These are phyloP conservation scores for Nyctereutes procyonoides DNA, from an alignment of 2,113 vertebrate genomes.

Conservation along the genomic window DNA sequence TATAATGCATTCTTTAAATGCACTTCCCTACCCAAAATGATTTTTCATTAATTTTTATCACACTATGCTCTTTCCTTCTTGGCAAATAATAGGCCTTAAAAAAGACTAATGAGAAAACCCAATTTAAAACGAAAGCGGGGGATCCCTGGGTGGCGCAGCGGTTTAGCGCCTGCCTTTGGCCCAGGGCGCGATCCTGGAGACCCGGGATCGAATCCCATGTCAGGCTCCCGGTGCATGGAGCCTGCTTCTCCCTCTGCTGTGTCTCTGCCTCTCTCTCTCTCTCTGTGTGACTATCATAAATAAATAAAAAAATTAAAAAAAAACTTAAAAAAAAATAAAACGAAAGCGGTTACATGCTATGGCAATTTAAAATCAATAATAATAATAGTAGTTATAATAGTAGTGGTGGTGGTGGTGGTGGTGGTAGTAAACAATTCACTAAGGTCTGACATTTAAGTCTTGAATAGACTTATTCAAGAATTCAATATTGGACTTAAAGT, in stretches of 20 bases:
- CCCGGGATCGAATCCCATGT: no score
- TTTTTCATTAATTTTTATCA: slow-evolving; percentile 64
- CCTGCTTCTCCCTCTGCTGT: no score
- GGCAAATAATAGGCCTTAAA: slow-evolving; percentile 46
- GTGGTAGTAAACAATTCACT: not conserved
- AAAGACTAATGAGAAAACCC: slow-evolving; percentile 33
- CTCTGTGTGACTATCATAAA: no score
- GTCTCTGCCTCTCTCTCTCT: no score
- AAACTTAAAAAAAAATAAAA: no score
- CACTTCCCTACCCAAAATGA: slow-evolving; percentile 60
- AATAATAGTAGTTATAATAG: not conserved
- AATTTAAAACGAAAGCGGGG: slow-evolving; percentile 24
- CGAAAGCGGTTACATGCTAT: not conserved
- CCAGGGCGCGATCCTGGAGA: no score
- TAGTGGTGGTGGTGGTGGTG: not conserved
- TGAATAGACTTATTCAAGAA: not conserved
- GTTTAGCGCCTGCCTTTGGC: no score
- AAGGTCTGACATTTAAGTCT: not conserved
- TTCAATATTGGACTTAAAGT: fast-evolving
- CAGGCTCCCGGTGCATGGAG: no score
- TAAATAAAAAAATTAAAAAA: no score
- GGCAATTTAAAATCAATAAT: slow-evolving; percentile 30
- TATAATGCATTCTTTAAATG: slow-evolving; percentile 56
- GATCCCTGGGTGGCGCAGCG: no score
- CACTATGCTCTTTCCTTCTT: not conserved